Base-by-base conservation (phyloP, 2,888 invertebrate genomes). In the Calliphora vomitoria region DNA sequence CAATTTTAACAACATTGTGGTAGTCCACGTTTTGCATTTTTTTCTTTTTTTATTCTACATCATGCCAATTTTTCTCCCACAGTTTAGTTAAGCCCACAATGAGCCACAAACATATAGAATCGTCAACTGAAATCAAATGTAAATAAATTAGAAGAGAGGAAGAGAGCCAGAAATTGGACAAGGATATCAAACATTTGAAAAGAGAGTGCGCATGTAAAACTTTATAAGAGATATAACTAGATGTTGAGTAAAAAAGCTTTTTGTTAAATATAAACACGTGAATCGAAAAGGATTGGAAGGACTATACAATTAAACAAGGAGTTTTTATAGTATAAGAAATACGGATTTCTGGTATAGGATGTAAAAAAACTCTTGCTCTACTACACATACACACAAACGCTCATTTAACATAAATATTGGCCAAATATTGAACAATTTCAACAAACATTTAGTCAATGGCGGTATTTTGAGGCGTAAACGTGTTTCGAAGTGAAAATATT, bases 391-490 rank as follows among this genome's bases (percentile, higher is more conserved):
- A 72, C 18, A 5, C 31, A 62, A 2, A 72, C 8, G 0, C 11
- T 3, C 20, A 13, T 13, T 3, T 11, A 53, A 58, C 11, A 41
- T 11, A 69, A 82, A 62, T 53, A 68, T 55, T 76, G 64, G 66
- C 50, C 10, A 78, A 78, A 53, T 75, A 55, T 74, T 82, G 38
- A 50, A 79, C 74, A 58, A 44, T 58, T 44, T 62, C 5, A 38
- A 11, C 6, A 64, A 64, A 50, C 44, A 50, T 75, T 87, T 58
- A 87, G 87, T 87, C 82, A 82, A 82, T 87, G 87, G 87, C 87
- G 87, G 87, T 87, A 82, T 85, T 87, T 87, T 85, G 82, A 87
- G 87, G 85, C 85, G 87, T 85, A 75, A 85, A 87, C 87, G 87
- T 87, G 87, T 79, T 50, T 68, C 38, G 38, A 38, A 8, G 10